Base-by-base conservation (phyloP, 1,140 invertebrate genomes). In the Leptopilina boulardi region DNA sequence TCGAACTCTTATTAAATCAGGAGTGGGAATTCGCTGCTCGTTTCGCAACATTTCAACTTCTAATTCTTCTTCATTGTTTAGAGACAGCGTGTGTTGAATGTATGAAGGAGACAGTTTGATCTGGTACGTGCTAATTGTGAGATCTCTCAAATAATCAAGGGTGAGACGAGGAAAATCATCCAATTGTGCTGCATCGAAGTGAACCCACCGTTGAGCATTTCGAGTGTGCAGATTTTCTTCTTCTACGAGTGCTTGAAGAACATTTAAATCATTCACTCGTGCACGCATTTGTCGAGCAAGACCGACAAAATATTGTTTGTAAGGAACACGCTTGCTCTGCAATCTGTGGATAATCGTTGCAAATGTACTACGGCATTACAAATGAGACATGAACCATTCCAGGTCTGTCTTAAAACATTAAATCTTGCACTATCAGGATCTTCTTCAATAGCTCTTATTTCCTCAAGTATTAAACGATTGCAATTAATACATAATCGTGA, bases 81-180 rank as follows among this genome's bases (percentile, higher is more conserved):
- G 41, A 15, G 38, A 3, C 15, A 73, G n/a, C 6, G 21, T 66
- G 26, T 77, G 71, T 51, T 77, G 70, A 5, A 76, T 72, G 26
- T 76, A 76, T 23, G 47, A 19, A 13, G 70, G 71, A 15, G 71
- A 19, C n/a, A 74, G 21, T n/a, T 77, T 70, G 30, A 70, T 21
- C 19, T 77, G 76, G 13, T 77, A 77, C 19, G 44, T 71, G 3
- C 76, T 71, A 23, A 77, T 11, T 2, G 76, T 77, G 47, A 77
- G 30, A 13, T 74, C 38, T 70, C 34, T 73, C 10, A 74, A 23
- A 44, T 70, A 70, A n/a, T 77, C 19, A 15, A 74, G 15, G 5
- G 26, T 26, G 10, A 73, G 38, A 26, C 2, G 1, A 18, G 56
- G 71, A 51, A 77, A 74, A 30, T 70, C 51, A 54, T 21, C 3